These are phyloP conservation scores for Chrysina gloriosa DNA, from an alignment of 2,888 invertebrate species.

Conservation along the genomic window DNA sequence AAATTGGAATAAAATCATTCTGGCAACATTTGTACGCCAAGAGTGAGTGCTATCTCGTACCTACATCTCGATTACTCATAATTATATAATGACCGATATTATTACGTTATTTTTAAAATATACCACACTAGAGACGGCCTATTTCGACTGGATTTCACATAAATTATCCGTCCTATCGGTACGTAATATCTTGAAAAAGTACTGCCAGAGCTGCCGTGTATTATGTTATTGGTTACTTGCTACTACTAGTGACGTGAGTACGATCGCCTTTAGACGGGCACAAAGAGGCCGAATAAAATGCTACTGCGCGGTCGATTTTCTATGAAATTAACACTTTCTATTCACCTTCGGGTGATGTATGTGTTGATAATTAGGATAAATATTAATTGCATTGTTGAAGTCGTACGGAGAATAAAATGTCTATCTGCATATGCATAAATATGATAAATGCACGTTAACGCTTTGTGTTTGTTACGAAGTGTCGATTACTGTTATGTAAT, in stretches of 20 bases:
- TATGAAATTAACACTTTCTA: constrained; percentile 36
- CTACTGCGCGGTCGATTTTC: constrained; percentile 17
- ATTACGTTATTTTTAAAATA: constrained; percentile 19
- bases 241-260: not conserved
- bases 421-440: not conserved
- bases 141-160: constrained; percentile 22
- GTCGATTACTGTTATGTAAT: not conserved
- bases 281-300: constrained; percentile 23
- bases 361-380: constrained; percentile 22
- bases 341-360: constrained; percentile 31
- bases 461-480: not conserved
- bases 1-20: not conserved
- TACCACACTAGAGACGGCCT: constrained; percentile 14
- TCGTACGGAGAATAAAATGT: not conserved
- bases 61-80: constrained; percentile 17
- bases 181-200: constrained; percentile 24
- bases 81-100: constrained; percentile 31
- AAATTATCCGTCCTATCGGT: constrained; percentile 21
- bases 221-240: not conserved
- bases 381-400: constrained; percentile 35
- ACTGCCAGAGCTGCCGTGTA: not conserved
- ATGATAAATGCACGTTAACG: not conserved
- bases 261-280: not conserved
- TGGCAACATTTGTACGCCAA: too few relatives aligned
- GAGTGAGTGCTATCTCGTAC: not conserved